phyloP scores from a whole-genome alignment of 2,888 invertebrate species.

The Mythimna ferrago region DNA sequence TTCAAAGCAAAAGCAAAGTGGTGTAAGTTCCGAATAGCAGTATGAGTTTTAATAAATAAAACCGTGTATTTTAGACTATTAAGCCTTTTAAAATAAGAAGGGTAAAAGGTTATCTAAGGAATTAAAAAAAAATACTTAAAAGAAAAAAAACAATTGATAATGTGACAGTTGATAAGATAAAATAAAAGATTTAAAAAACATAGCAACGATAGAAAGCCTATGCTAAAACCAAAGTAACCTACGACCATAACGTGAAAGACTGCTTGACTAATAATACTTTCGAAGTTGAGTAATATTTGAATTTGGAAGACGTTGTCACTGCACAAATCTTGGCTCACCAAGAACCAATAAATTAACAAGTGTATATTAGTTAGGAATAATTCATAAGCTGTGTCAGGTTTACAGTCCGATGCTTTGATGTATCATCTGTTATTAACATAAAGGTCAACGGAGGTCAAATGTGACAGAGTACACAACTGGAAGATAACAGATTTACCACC shows the following conservation, averaged over 20 bases:
- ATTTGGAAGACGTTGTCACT: not conserved
- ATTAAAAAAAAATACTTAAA: no score
- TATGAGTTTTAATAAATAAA: not conserved
- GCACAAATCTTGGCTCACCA: slow-evolving; percentile 1
- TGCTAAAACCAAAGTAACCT: no score
- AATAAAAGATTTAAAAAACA: not conserved
- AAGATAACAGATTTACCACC: not conserved
- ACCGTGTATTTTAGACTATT: not conserved
- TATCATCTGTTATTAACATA: slow-evolving; percentile 13
- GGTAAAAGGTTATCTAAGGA: not conserved
- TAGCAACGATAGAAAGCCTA: no score
- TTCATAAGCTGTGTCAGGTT: slow-evolving; percentile 13
- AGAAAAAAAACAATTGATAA: not conserved
- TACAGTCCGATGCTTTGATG: not conserved
- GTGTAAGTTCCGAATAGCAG: not conserved
- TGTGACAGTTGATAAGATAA: not conserved
- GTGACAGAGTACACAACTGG: not conserved
- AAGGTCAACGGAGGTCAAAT: slow-evolving; percentile 1
- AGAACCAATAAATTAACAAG: slow-evolving; percentile 26
- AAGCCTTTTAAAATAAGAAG: not conserved
- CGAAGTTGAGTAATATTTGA: not conserved
- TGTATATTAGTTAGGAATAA: slow-evolving; percentile 36
- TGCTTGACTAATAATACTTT: not conserved
- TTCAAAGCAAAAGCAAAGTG: not conserved
- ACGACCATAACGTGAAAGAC: no score